Conservation (phyloP, 1,140 invertebrate genomes). For the Galendromus occidentalis region DNA sequence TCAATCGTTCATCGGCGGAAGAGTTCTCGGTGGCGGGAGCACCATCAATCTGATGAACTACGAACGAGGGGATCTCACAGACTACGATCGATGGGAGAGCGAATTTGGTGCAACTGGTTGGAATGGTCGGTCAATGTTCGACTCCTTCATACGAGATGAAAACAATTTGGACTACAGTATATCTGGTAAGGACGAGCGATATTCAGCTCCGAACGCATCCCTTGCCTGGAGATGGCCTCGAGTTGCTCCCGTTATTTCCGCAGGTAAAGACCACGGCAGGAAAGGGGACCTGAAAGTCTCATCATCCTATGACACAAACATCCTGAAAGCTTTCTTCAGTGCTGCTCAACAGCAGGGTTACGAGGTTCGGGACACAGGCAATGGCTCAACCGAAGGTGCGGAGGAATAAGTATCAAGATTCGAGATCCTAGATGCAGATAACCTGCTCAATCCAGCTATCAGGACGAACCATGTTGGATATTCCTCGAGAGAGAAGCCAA, state of each 20-base stretch:
- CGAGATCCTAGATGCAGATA: too few relatives aligned
- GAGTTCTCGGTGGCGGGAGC: slow-evolving; percentile 30
- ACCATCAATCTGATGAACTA: slow-evolving; percentile 40
- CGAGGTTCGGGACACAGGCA: background rate
- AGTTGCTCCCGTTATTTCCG: too few relatives aligned
- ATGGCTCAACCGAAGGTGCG: background rate
- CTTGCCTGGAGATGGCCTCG: too few relatives aligned
- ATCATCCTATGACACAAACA: slow-evolving; percentile 1
- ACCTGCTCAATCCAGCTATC: too few relatives aligned
- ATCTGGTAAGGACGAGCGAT: background rate
- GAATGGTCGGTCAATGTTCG: slow-evolving; percentile 58
- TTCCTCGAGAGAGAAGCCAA: too few relatives aligned
- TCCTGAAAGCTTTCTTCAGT: background rate
- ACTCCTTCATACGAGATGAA: slow-evolving; percentile 29
- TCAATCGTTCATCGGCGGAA: background rate
- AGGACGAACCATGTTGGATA: too few relatives aligned
- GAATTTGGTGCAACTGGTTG: slow-evolving; percentile 55
- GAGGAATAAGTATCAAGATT: background rate
- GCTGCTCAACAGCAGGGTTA: background rate
- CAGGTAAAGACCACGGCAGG: background rate
- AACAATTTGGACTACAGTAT: background rate
- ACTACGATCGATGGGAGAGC: slow-evolving; percentile 42
- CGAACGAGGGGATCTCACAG: slow-evolving; percentile 41
- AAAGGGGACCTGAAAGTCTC: background rate
- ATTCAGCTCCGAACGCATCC: too few relatives aligned